phyloP scores from a whole-genome alignment of 2,113 vertebrate genomes.

The Clarias gariepinus region DNA sequence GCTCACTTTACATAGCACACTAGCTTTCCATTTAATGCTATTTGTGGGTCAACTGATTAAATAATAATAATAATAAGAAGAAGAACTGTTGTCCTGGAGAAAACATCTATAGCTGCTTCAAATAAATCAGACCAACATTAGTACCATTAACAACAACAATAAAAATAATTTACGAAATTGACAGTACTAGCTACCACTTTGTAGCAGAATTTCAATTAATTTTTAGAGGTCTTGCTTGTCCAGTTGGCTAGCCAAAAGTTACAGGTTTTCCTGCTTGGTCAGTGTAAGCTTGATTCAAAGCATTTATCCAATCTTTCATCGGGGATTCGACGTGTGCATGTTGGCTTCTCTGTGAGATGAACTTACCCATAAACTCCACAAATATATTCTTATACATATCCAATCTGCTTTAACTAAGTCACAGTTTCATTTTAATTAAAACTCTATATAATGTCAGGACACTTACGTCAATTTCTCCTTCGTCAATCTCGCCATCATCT shows the following conservation, averaged over 20 bases:
- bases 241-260: neutral
- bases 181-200: neutral
- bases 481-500: constrained; percentile 94
- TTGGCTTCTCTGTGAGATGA: neutral
- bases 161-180: no score
- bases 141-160: no score
- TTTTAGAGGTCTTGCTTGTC: neutral
- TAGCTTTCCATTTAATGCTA: no score
- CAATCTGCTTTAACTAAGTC: neutral
- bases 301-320: neutral
- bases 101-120: no score
- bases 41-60: no score
- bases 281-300: neutral
- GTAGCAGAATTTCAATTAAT: neutral
- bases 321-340: neutral
- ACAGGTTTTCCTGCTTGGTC: neutral
- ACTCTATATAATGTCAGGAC: neutral
- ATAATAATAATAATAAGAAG: no score
- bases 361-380: neutral
- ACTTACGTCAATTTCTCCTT: constrained; percentile 98
- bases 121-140: no score
- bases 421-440: neutral
- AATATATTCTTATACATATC: neutral
- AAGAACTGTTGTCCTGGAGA: no score
- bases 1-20: no score